Percentiles rank a stretch among this genome's conserved stretches.
These are phyloP conservation scores for Clunio marinus DNA, from an alignment of 2,888 invertebrate genomes.

Conservation along the genomic window DNA sequence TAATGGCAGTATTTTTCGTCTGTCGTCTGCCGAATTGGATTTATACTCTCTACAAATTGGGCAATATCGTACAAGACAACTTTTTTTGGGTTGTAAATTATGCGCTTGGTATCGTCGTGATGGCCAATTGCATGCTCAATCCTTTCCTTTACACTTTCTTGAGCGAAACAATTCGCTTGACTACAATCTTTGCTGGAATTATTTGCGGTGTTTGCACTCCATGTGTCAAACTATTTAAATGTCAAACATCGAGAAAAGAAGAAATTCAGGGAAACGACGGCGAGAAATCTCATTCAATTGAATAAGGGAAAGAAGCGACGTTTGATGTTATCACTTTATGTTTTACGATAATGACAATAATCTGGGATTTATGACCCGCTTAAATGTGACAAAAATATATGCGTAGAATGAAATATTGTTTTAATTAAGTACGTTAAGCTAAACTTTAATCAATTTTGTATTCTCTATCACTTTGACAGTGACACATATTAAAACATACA, in stretches of 20 bases:
- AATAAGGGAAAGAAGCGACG: neutral
- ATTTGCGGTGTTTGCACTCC: conserved; percentile 14
- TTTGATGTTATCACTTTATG: conserved; percentile 10
- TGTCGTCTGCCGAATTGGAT: conserved; percentile 57
- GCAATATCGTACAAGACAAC: conserved; percentile 44
- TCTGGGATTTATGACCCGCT: neutral
- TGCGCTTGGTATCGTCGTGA: conserved; percentile 53
- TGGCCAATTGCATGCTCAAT: conserved; percentile 56
- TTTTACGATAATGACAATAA: neutral
- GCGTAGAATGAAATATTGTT: conserved; percentile 21
- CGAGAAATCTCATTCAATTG: neutral
- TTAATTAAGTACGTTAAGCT: conserved; percentile 25
- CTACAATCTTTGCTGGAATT: conserved; percentile 11
- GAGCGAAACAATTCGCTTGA: conserved; percentile 52
- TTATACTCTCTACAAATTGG: conserved; percentile 53
- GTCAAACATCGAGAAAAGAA: neutral
- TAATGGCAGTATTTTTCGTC: conserved; percentile 55
- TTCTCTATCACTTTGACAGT: neutral
- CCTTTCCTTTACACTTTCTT: conserved; percentile 60
- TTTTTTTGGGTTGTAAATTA: conserved; percentile 53
- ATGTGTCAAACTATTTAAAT: neutral
- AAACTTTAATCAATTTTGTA: conserved; percentile 15
- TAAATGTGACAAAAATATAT: no score
- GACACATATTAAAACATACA: no score
- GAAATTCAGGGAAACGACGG: neutral